phyloP scores from a whole-genome alignment of 2,888 invertebrate genomes.

The Acanthosepion lycidas region DNA sequence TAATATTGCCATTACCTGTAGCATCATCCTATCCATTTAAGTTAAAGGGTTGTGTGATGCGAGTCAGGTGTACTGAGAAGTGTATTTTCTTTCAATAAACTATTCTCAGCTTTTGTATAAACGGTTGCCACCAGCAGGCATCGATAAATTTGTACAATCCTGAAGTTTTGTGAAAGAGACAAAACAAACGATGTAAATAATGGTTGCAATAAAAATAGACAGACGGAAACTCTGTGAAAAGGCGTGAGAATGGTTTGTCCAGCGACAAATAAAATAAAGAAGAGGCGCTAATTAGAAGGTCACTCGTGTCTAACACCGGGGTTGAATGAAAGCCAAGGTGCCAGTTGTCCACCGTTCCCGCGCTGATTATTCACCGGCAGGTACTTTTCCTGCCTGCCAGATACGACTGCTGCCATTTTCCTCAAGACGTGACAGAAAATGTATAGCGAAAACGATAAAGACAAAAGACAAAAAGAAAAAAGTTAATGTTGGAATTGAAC shows the following conservation, averaged over 20 bases:
- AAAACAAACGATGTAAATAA: neutral
- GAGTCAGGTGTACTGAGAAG: neutral
- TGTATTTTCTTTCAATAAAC: neutral
- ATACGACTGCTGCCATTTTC: neutral
- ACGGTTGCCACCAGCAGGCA: neutral
- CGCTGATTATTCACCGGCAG: neutral
- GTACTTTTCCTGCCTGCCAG: neutral
- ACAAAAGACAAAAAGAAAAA: neutral
- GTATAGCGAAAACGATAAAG: neutral
- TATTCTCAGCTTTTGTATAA: neutral
- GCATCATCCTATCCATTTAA: no score
- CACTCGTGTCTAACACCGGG: neutral
- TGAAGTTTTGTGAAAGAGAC: neutral
- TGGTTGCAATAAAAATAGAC: neutral
- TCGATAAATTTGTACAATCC: neutral
- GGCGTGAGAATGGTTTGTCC: constrained; percentile 20
- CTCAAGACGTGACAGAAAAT: neutral
- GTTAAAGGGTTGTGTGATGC: no score
- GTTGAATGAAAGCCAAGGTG: neutral
- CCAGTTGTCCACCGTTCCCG: neutral
- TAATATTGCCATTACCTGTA: no score
- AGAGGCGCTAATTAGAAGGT: constrained; percentile 21
- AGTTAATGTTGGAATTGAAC: neutral
- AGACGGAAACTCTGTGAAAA: neutral
- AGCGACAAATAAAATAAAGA: neutral